Percentiles rank a stretch among this genome's conserved stretches.
phyloP scores from a whole-genome alignment of 1,140 invertebrate genomes.

The Ceratoteleas bidentatus region DNA sequence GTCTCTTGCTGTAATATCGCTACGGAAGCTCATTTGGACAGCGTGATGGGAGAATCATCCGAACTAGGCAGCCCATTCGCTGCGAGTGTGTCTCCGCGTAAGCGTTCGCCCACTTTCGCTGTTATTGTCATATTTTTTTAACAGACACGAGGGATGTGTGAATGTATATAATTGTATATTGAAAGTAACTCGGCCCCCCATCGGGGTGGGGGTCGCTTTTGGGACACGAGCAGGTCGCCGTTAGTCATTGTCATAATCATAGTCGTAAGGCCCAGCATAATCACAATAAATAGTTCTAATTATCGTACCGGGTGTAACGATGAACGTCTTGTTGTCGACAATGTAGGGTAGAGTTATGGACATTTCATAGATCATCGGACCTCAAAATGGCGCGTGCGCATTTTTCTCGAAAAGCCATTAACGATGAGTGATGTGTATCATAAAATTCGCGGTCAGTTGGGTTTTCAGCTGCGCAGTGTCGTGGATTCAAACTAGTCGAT shows the following conservation, averaged over 20 bases:
- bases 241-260: conserved; percentile 68
- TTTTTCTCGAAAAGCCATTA: conserved; percentile 42
- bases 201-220: background rate
- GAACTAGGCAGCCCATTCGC: conserved; percentile 4
- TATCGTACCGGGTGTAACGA: conserved; percentile 51
- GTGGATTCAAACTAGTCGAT: conserved; percentile 48
- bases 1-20: conserved; percentile 32
- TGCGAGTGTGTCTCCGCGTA: background rate
- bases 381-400: conserved; percentile 56
- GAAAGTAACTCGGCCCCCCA: conserved; percentile 20
- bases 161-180: conserved; percentile 57
- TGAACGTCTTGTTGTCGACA: conserved; percentile 66
- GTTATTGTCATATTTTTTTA: conserved; percentile 44
- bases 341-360: conserved; percentile 61
- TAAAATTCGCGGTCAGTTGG: conserved; percentile 44
- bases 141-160: conserved; percentile 30
- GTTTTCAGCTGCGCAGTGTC: conserved; percentile 41
- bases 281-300: conserved; percentile 62
- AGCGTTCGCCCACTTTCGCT: conserved; percentile 25
- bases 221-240: conserved; percentile 26
- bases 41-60: conserved; percentile 14
- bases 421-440: conserved; percentile 61
- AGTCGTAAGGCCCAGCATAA: conserved; percentile 60
- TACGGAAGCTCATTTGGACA: conserved; percentile 32
- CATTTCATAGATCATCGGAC: conserved; percentile 52